These are phyloP conservation scores for Siderastrea radians DNA, from an alignment of 92 coral and sea anemone genomes.

Conservation along the genomic window DNA sequence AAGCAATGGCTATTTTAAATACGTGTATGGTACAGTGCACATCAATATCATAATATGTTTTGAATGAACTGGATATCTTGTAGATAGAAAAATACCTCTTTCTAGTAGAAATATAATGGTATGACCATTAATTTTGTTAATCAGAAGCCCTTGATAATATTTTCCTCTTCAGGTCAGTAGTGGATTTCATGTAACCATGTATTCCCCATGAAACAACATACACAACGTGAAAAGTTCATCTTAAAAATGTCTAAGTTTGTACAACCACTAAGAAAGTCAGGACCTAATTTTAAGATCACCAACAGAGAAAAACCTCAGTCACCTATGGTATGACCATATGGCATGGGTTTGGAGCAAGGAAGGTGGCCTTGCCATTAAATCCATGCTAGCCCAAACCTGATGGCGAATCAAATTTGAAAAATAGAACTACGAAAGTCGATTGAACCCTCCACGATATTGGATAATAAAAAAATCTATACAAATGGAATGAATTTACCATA, in stretches of 20 bases:
- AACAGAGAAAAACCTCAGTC: not conserved
- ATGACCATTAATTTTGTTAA: not conserved
- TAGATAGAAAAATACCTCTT: slow-evolving; percentile 32
- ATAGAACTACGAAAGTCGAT: too few species aligned
- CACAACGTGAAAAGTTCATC: not conserved
- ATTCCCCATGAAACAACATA: not conserved
- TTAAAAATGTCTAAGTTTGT: not conserved
- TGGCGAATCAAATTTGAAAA: too few species aligned
- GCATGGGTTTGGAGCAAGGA: too few species aligned
- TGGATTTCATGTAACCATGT: not conserved
- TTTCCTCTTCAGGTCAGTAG: not conserved
- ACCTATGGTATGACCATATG: too few species aligned
- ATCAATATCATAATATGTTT: not conserved
- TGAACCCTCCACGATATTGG: too few species aligned
- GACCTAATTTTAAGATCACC: not conserved
- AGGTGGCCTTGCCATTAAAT: too few species aligned
- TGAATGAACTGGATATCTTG: not conserved
- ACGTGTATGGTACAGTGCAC: not conserved
- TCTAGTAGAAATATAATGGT: slow-evolving; percentile 28
- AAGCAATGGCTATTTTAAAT: not conserved
- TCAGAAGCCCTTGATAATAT: not conserved
- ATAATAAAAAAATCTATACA: not conserved
- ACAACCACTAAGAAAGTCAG: not conserved
- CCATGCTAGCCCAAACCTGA: too few species aligned
- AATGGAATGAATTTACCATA: not conserved